Evolutionary conservation across 2,888 invertebrate species (phyloP).

Genomic region (Platycheirus albimanus): DNA sequence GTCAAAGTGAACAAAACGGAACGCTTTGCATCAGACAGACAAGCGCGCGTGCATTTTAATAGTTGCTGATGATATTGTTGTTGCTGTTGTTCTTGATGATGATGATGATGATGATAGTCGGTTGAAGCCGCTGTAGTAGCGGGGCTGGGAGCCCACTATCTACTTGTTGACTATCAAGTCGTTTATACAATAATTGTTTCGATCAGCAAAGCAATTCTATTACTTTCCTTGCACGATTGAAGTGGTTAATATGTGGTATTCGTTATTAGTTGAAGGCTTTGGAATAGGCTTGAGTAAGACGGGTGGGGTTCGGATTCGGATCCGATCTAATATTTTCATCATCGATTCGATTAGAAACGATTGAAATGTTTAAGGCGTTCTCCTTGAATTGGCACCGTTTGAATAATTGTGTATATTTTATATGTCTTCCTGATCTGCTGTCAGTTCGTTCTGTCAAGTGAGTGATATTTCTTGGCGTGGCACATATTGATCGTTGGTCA

Average conservation of each 20-base stretch:
- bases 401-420: slow-evolving; percentile 37
- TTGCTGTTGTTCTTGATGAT: too few relatives aligned
- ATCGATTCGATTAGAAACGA: slow-evolving; percentile 38
- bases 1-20: slow-evolving; percentile 67
- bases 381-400: slow-evolving; percentile 31
- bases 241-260: slow-evolving; percentile 11
- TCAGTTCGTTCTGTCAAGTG: slow-evolving; percentile 59
- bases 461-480: slow-evolving; percentile 69
- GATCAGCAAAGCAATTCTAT: slow-evolving; percentile 35
- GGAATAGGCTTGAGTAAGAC: not conserved
- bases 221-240: slow-evolving; percentile 31
- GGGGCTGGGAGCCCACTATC: slow-evolving; percentile 27
- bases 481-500: slow-evolving; percentile 53
- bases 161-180: slow-evolving; percentile 38
- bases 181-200: slow-evolving; percentile 43
- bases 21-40: slow-evolving; percentile 63
- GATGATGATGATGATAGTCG: slow-evolving; percentile 24
- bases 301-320: not conserved
- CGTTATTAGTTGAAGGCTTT: slow-evolving; percentile 9
- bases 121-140: slow-evolving; percentile 29
- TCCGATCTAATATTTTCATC: slow-evolving; percentile 11
- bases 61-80: slow-evolving; percentile 34
- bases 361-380: slow-evolving; percentile 71
- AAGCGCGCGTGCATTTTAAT: slow-evolving; percentile 68
- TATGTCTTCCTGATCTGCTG: slow-evolving; percentile 66